A percentile compares a stretch with the other conserved stretches of the same genome.
Conservation (phyloP, 2,113 vertebrate genomes). For the Siphamia tubifer region DNA sequence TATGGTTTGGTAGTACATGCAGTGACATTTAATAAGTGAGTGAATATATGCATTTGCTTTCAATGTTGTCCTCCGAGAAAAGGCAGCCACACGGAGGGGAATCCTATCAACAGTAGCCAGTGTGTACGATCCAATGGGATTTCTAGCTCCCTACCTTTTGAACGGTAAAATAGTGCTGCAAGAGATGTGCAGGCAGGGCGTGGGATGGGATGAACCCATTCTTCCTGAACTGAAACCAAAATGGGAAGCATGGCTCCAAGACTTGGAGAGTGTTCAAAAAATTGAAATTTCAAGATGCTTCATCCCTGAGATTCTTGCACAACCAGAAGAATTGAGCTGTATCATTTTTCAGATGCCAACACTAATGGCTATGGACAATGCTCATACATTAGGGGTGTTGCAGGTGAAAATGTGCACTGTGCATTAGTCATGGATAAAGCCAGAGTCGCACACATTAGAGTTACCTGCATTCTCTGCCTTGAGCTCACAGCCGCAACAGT, state of each 20-base stretch:
- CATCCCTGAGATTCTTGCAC: not conserved
- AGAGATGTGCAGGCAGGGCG: not conserved
- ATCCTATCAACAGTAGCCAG: not conserved
- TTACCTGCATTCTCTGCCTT: no score
- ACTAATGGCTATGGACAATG: not conserved
- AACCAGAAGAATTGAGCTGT: not conserved
- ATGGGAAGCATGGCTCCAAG: not conserved
- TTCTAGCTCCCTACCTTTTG: not conserved
- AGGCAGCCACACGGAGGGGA: not conserved
- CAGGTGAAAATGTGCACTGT: not conserved
- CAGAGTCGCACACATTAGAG: no score
- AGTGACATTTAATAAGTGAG: no score
- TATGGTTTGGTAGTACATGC: no score
- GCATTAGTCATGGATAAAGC: no score
- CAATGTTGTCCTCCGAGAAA: not conserved
- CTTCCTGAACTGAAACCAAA: not conserved
- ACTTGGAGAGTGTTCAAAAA: not conserved
- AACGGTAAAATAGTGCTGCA: not conserved
- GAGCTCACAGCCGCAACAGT: not conserved
- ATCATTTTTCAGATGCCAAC: slow-evolving; percentile 2
- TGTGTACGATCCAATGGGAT: not conserved
- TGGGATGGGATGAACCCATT: not conserved
- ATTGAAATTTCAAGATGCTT: not conserved
- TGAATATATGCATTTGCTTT: not conserved
- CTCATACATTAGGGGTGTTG: not conserved